These are phyloP conservation scores for Acanthosepion pharaonis DNA, from an alignment of 2,888 invertebrate genomes.

Conservation along the genomic window DNA sequence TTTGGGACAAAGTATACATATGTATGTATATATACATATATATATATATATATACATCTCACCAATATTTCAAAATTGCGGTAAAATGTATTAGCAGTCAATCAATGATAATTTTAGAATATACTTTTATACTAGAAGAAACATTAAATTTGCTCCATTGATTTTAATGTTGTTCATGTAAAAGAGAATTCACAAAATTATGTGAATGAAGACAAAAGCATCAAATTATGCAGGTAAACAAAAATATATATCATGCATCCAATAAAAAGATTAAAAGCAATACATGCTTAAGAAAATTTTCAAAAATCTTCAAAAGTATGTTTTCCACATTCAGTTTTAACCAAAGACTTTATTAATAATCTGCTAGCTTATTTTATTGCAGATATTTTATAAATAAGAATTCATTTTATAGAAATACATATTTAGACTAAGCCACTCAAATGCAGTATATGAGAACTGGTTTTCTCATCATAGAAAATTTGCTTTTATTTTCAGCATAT, in stretches of 20 bases:
- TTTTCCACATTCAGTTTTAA: not conserved
- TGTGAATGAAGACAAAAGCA: not conserved
- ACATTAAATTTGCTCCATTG: not conserved
- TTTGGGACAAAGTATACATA: too few species aligned
- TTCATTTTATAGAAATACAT: not conserved
- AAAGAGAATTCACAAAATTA: not conserved
- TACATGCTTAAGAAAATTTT: not conserved
- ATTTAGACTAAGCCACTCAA: not conserved
- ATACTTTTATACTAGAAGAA: not conserved
- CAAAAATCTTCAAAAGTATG: not conserved
- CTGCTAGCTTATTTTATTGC: not conserved
- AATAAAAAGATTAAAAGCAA: constrained; percentile 11
- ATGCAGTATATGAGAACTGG: not conserved
- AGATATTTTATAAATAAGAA: not conserved
- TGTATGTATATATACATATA: too few species aligned
- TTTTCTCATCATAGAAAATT: not conserved
- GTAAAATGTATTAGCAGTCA: not conserved
- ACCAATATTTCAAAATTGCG: not conserved
- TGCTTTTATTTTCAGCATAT: not conserved
- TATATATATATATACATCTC: not conserved
- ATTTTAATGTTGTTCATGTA: not conserved
- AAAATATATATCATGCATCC: constrained; percentile 25
- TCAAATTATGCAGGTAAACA: constrained; percentile 17
- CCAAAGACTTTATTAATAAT: not conserved
- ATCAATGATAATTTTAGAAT: not conserved